Conservation (phyloP, 2,888 invertebrate species). For the Saturnia pavonia region DNA sequence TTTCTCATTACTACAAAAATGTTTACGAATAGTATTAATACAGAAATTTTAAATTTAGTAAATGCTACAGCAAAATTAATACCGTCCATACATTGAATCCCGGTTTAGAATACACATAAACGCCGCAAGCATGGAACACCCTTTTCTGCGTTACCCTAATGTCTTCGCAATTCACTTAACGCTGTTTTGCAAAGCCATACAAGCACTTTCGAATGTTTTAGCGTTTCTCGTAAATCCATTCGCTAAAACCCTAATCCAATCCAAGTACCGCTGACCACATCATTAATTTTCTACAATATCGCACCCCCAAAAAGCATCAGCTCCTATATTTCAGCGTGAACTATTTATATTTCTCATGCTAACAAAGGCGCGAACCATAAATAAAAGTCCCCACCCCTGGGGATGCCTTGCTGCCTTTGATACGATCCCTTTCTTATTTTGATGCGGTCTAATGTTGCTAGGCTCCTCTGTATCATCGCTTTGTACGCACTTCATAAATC, state of each 20-base stretch:
- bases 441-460: constrained; percentile 73
- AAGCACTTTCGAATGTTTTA: constrained; percentile 73
- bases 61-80: neutral
- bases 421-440: constrained; percentile 78
- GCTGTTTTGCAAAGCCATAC: constrained; percentile 72
- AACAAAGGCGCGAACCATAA: constrained; percentile 76
- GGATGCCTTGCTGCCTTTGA: constrained; percentile 77
- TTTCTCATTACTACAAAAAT: neutral
- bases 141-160: constrained; percentile 42
- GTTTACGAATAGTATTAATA: neutral
- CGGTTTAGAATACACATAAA: constrained; percentile 47
- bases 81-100: constrained; percentile 39
- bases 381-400: constrained; percentile 72
- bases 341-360: constrained; percentile 78
- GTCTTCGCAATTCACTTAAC: constrained; percentile 59
- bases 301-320: constrained; percentile 72
- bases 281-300: constrained; percentile 79
- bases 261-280: constrained; percentile 77
- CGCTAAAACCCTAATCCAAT: constrained; percentile 67
- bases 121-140: constrained; percentile 40
- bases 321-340: constrained; percentile 74
- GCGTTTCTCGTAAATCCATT: constrained; percentile 17
- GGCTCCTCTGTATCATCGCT: constrained; percentile 63
- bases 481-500: constrained; percentile 71
- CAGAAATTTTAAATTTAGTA: neutral